Evolutionary conservation across 2,113 vertebrate species (phyloP).

Genomic region (Trogon melanurus): DNA sequence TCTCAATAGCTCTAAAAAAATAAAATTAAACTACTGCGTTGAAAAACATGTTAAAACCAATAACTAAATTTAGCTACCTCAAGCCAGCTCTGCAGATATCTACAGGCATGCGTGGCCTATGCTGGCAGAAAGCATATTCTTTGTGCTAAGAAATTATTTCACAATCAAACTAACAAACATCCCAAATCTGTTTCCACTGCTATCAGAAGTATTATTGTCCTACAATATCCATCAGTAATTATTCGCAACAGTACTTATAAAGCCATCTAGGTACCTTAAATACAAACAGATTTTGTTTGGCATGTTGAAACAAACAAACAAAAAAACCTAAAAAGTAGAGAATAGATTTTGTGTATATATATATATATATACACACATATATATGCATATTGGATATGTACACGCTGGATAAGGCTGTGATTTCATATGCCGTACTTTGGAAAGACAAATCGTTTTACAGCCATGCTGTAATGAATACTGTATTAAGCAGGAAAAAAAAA

Average conservation of each 20-base stretch:
- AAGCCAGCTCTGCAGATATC: background rate
- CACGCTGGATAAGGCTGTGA: background rate
- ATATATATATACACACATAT: background rate
- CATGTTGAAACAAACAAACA: background rate
- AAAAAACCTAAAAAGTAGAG: background rate
- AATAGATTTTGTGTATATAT: background rate
- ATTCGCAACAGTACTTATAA: background rate
- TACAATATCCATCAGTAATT: background rate
- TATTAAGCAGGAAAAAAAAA: background rate
- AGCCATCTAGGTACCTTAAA: background rate
- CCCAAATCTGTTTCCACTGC: background rate
- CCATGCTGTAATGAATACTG: background rate
- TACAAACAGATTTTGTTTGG: background rate
- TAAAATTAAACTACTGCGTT: background rate
- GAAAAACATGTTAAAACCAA: background rate
- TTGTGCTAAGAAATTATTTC: background rate
- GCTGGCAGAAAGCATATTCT: background rate
- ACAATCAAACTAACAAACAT: background rate
- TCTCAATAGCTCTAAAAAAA: background rate
- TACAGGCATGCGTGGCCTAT: fast-evolving
- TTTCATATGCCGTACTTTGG: background rate
- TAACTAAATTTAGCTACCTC: background rate
- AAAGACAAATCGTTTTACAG: background rate
- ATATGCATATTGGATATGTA: background rate
- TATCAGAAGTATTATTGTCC: background rate